Evolutionary conservation across 2,797 vertebrate species (phyloP).

Genomic region (Cheirogaleus major): DNA sequence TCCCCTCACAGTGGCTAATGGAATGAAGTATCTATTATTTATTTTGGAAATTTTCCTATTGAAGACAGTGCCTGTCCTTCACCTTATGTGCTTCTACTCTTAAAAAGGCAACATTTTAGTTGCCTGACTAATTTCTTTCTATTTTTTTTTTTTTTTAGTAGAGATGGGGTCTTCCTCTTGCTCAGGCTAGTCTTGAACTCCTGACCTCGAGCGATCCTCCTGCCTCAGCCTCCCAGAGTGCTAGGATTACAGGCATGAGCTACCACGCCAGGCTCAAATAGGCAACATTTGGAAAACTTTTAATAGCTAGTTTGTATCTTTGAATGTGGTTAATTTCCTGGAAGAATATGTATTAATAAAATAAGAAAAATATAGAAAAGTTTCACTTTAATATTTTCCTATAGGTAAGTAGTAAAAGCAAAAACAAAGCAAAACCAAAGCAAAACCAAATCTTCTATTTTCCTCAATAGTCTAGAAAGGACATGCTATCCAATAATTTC

Average conservation of each 20-base stretch:
- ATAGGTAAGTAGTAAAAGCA: slow-evolving; percentile 26
- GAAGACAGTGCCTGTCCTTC: not conserved
- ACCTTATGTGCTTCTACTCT: not conserved
- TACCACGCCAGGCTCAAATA: not conserved
- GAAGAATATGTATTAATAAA: slow-evolving; percentile 21
- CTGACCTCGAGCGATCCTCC: no score
- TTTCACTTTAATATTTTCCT: slow-evolving; percentile 33
- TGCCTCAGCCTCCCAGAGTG: no score
- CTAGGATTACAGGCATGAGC: no score
- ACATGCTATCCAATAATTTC: not conserved
- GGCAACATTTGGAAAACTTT: slow-evolving; percentile 16
- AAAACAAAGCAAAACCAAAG: not conserved
- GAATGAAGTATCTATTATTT: not conserved
- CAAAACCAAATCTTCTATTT: slow-evolving; percentile 16
- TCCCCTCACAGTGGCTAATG: not conserved
- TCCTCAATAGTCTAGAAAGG: slow-evolving; percentile 1
- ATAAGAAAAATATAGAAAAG: slow-evolving; percentile 26
- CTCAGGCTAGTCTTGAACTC: no score
- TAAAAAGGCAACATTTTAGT: not conserved
- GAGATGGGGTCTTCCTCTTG: no score
- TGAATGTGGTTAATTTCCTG: slow-evolving; percentile 10
- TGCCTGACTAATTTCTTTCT: no score
- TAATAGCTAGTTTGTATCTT: slow-evolving; percentile 17
- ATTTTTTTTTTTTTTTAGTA: no score
- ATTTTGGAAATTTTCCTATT: slow-evolving; percentile 13